Percentiles rank a stretch among this genome's conserved stretches.
phyloP scores from a whole-genome alignment of 1,140 invertebrate genomes.

The Acromyrmex echinatior region DNA sequence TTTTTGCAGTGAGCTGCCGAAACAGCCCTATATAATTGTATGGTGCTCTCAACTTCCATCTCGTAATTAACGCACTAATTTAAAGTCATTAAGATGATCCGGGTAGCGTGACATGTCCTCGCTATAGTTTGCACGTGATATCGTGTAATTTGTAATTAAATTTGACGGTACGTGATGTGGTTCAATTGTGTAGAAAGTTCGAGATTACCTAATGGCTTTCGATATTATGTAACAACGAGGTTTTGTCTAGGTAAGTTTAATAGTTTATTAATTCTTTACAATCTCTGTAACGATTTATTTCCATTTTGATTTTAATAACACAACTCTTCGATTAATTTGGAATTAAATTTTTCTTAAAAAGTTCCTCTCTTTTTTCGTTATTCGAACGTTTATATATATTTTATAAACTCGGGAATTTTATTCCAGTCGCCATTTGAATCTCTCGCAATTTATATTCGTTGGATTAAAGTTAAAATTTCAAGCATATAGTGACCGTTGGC shows the following conservation, averaged over 20 bases:
- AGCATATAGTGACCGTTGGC: slow-evolving; percentile 34
- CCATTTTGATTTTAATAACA: neutral
- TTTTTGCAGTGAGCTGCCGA: slow-evolving; percentile 2
- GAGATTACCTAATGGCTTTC: slow-evolving; percentile 3
- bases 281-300: neutral
- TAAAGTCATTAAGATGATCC: slow-evolving; percentile 47
- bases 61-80: slow-evolving; percentile 53
- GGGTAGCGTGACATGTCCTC: slow-evolving; percentile 18
- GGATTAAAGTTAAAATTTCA: slow-evolving; percentile 52
- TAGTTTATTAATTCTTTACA: neutral
- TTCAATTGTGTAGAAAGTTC: slow-evolving; percentile 4
- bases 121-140: slow-evolving; percentile 22
- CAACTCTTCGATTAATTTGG: neutral
- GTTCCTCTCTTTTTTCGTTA: neutral
- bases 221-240: neutral
- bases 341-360: neutral
- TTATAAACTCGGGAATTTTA: slow-evolving; percentile 14
- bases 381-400: slow-evolving; percentile 11
- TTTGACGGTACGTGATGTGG: neutral
- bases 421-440: slow-evolving; percentile 25
- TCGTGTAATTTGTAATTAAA: slow-evolving; percentile 38
- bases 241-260: neutral
- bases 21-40: slow-evolving; percentile 32
- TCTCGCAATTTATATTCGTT: slow-evolving; percentile 51
- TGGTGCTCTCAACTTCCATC: slow-evolving; percentile 5